Base-by-base conservation (phyloP, 1,140 invertebrate species). In the Pararge aegeria region DNA sequence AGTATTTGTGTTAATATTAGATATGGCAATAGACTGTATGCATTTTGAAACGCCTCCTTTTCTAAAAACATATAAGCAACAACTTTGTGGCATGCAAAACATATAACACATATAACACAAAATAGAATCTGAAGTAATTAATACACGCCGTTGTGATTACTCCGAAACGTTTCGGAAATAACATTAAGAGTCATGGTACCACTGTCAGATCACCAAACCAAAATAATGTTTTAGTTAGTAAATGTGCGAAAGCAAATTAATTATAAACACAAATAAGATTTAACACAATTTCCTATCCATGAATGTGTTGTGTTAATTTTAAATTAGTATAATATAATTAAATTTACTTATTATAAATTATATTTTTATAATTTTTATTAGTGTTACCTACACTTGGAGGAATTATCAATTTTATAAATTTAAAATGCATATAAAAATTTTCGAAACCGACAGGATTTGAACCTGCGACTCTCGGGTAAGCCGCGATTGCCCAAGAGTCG, bases 291-390 rank as follows among this genome's bases (percentile, higher is more conserved):
- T 80, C 83, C 80, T 79, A 75, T 88, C 85, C 85, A 88, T 86
- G 84, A 84, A 80, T 80, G 81, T 88, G 78, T 81, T 77, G 75
- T 73, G 80, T 78, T 75, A 80, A 66, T 63, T n/a, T n/a, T 27
- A 44, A 44, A 20, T 38, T 46, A 46, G 18, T 34, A 34, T 34
- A 7, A 1, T 7, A 27, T 27, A 27, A 27, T 27, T 7, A 48
- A 24, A 21, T n/a, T 2, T n/a, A 24, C 18, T 7, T 34, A 34
- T 24, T 24, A 24, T 24, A 24, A 24, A 24, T 24, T 7, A n/a
- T n/a, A n/a, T n/a, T n/a, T n/a, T n/a, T n/a, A n/a, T n/a, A n/a
- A n/a, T n/a, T n/a, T n/a, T n/a, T n/a, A n/a, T n/a, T n/a, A n/a
- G n/a, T n/a, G n/a, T n/a, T n/a, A n/a, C n/a, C n/a, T n/a, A n/a